These are phyloP conservation scores for Listronotus oregonensis DNA, from an alignment of 1,140 invertebrate species.

Conservation along the genomic window DNA sequence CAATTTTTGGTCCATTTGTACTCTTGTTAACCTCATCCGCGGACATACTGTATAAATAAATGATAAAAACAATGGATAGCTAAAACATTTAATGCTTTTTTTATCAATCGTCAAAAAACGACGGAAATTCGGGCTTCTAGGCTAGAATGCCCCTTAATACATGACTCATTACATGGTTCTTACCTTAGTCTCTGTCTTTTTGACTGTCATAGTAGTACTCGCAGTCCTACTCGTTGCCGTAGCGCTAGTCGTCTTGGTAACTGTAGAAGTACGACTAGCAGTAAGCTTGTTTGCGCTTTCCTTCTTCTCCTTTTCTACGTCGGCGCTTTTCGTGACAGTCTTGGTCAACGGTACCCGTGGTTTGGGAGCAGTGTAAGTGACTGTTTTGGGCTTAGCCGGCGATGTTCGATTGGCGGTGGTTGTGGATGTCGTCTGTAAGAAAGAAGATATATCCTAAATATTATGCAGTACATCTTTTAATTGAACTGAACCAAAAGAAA, in stretches of 20 bases:
- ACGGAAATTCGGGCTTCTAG: too few relatives aligned
- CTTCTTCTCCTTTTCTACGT: constrained; percentile 64
- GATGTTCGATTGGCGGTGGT: constrained; percentile 17
- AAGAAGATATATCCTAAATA: too few relatives aligned
- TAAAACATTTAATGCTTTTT: too few relatives aligned
- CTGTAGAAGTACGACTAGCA: constrained; percentile 54
- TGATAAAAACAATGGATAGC: too few relatives aligned
- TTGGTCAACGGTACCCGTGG: constrained; percentile 42
- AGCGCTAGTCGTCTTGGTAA: constrained; percentile 47
- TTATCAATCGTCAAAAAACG: too few relatives aligned
- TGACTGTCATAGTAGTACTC: constrained; percentile 54
- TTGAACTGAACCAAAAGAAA: too few relatives aligned
- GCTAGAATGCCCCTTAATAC: too few relatives aligned
- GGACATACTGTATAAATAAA: too few relatives aligned
- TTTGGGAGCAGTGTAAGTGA: constrained; percentile 49
- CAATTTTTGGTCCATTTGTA: too few relatives aligned
- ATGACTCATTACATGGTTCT: neutral
- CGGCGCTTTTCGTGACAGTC: constrained; percentile 45
- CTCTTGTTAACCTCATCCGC: too few relatives aligned
- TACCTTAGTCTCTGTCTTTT: constrained; percentile 56
- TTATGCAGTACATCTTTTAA: too few relatives aligned
- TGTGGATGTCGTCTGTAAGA: neutral
- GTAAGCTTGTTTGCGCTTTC: constrained; percentile 66
- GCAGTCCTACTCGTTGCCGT: constrained; percentile 53
- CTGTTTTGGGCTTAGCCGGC: constrained; percentile 18